Base-by-base conservation (phyloP, 2,797 vertebrate genomes). In the Tauraco hartlaubi region DNA sequence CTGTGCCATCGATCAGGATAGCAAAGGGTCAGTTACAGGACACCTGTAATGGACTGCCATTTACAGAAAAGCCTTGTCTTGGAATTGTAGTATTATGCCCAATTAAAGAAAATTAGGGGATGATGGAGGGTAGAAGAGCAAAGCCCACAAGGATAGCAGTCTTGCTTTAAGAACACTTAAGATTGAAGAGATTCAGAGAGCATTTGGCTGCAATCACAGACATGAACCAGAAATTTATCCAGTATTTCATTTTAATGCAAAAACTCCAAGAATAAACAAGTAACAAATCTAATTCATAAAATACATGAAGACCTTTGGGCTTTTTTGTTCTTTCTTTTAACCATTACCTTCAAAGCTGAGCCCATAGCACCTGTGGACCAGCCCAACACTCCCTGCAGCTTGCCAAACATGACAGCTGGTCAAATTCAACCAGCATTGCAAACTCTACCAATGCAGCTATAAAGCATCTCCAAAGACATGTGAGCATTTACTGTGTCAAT, bases 211-310 rank as follows among this genome's bases (percentile, higher is more conserved):
- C 41, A 88, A 74, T 26, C 15, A 35, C 46, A 91, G 59, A 87
- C 19, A 63, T 73, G 88, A 93, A 88, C 43, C 22, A 93, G 81
- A 96, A 86, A 92, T 94, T 67, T 86, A 90, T 72, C 37, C 46
- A 41, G 16, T 59, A 58, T 90, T 94, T 90, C 31, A 75, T 85
- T 89, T 93, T 82, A 89, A 95, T 69, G 84, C 76, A 95, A 88
- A 59, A 75, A 44, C 8, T 93, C 61, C 73, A 96, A 95, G 43
- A 93, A 92, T 39, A 96, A 94, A 91, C 37, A 94, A 87, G 75
- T 26, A 95, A 78, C 46, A 10, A 76, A 79, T 44, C n/a, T 71
- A 94, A 56, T 88, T 87, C 37, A 91, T 44, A 37, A 56, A 84
- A 94, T 58, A 85, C 13, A 41, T 41, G 18, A 26, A 35, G 21